Conservation (phyloP, 2,113 vertebrate genomes). For the Bostrychus sinensis region DNA sequence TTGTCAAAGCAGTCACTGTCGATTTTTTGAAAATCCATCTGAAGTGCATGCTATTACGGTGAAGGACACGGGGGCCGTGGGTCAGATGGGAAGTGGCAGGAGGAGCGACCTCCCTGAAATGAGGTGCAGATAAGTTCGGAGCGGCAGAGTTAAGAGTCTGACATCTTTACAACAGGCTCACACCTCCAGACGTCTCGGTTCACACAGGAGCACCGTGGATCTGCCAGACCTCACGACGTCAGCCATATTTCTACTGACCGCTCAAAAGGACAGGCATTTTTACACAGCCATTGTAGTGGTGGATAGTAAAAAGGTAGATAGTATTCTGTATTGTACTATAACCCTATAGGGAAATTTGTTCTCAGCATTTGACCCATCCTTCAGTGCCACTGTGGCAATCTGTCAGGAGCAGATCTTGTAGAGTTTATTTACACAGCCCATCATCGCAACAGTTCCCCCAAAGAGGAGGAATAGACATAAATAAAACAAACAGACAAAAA, state of each 20-base stretch:
- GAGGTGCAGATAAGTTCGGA: slow-evolving; percentile 21
- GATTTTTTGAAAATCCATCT: slow-evolving; percentile 12
- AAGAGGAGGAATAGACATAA: too few species aligned
- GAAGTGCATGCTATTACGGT: neutral
- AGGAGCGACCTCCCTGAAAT: slow-evolving; percentile 11
- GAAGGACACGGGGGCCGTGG: slow-evolving; percentile 24
- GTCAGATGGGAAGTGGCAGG: slow-evolving; percentile 17
- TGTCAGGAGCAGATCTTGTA: too few species aligned
- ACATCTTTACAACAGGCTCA: slow-evolving; percentile 22
- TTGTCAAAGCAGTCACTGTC: slow-evolving; percentile 15
- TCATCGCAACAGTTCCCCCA: too few species aligned
- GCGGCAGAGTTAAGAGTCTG: slow-evolving; percentile 7
- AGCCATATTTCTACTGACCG: slow-evolving; percentile 8
- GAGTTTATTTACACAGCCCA: too few species aligned
- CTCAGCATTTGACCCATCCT: too few species aligned
- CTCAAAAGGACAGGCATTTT: neutral
- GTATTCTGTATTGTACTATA: neutral
- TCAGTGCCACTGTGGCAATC: too few species aligned
- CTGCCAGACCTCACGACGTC: slow-evolving; percentile 7
- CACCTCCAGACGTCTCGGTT: slow-evolving; percentile 11
- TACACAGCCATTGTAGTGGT: slow-evolving; percentile 14
- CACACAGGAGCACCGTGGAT: neutral
- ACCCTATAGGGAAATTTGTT: too few species aligned
- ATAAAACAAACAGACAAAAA: too few species aligned
- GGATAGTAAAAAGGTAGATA: too few species aligned